Evolutionary conservation across 2,113 vertebrate species (phyloP).

Genomic region (Struthio camelus): DNA sequence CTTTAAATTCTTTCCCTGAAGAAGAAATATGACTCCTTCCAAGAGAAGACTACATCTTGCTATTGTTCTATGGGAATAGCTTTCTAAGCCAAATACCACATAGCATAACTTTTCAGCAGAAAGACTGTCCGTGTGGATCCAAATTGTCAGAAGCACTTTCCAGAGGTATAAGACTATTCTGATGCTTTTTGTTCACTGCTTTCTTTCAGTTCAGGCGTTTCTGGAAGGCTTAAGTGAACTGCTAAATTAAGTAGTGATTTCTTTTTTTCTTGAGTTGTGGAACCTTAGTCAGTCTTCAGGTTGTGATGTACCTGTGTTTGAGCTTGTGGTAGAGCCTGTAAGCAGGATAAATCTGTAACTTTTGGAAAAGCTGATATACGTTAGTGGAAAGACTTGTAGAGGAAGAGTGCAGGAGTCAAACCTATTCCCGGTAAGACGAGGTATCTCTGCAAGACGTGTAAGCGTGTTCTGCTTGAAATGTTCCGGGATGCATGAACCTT

Average conservation of each 20-base stretch:
- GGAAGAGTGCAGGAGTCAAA: background rate
- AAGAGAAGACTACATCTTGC: background rate
- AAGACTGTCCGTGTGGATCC: background rate
- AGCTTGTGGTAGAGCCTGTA: background rate
- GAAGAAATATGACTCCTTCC: background rate
- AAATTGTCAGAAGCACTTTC: background rate
- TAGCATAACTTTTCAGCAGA: background rate
- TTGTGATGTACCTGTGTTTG: background rate
- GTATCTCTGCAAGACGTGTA: background rate
- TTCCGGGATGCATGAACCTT: background rate
- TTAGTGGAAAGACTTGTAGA: background rate
- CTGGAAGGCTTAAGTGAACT: background rate
- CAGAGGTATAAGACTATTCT: background rate
- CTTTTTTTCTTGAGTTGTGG: background rate
- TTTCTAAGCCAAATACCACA: background rate
- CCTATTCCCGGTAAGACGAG: background rate
- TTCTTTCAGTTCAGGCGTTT: background rate
- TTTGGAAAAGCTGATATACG: background rate
- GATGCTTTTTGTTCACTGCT: background rate
- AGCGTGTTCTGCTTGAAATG: background rate
- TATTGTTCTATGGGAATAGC: background rate
- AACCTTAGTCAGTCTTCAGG: background rate
- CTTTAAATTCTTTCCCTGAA: background rate
- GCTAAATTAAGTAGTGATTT: background rate
- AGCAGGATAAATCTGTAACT: background rate